phyloP scores from a whole-genome alignment of 1,140 invertebrate species.

The Diploscapter pachys region DNA sequence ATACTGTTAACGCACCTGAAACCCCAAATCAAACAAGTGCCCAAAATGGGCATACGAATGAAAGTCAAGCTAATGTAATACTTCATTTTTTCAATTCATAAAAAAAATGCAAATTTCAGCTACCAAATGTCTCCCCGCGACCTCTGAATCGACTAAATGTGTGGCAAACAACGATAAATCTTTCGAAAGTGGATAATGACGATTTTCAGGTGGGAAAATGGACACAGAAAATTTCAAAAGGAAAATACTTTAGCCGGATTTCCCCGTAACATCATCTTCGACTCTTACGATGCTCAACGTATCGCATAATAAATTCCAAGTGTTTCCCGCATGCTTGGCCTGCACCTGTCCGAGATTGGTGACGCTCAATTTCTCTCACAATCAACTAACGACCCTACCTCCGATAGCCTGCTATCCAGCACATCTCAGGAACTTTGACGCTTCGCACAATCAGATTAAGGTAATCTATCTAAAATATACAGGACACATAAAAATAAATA shows the following conservation, averaged over 20 bases:
- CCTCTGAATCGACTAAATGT: slow-evolving; percentile 42
- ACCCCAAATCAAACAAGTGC: too few relatives aligned
- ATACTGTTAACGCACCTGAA: too few relatives aligned
- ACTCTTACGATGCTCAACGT: slow-evolving; percentile 31
- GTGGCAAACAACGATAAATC: slow-evolving; percentile 51
- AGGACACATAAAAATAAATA: too few relatives aligned
- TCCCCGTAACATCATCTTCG: slow-evolving; percentile 24
- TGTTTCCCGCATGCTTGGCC: slow-evolving; percentile 78
- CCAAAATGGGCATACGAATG: too few relatives aligned
- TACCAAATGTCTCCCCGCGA: slow-evolving; percentile 16
- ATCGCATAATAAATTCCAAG: slow-evolving; percentile 67
- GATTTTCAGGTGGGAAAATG: slow-evolving; percentile 28
- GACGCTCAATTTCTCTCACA: slow-evolving; percentile 83
- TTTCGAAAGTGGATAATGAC: slow-evolving; percentile 57
- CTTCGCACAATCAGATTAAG: slow-evolving; percentile 85
- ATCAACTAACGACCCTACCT: slow-evolving; percentile 72
- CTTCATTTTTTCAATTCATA: slow-evolving; percentile 1
- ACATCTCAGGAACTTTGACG: slow-evolving; percentile 81
- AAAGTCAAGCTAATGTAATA: background rate
- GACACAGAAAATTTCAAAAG: background rate
- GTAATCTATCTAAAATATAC: background rate
- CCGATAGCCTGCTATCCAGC: slow-evolving; percentile 83
- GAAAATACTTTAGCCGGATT: slow-evolving; percentile 15
- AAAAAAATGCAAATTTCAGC: slow-evolving; percentile 13
- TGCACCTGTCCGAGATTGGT: slow-evolving; percentile 81